Conservation (phyloP, 1,140 invertebrate genomes). For the Luehdorfia chinensis region DNA sequence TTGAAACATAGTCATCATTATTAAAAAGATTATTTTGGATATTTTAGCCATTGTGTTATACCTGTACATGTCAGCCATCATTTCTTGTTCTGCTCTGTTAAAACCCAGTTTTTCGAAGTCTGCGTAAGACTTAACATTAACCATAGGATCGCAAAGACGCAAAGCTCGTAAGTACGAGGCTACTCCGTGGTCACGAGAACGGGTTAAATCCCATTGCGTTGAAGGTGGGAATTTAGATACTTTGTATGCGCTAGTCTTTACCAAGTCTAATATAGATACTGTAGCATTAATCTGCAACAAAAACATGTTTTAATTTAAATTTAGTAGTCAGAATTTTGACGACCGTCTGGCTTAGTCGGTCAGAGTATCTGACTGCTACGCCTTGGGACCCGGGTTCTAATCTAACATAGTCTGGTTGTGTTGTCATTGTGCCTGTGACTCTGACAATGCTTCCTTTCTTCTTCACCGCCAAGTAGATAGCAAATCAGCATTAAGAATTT, state of each 20-base stretch:
- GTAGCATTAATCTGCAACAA: conserved; percentile 60
- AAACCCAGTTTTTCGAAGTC: conserved; percentile 81
- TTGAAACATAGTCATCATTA: too few relatives aligned
- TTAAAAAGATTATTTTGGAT: too few relatives aligned
- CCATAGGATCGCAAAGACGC: conserved; percentile 81
- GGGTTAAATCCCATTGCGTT: conserved; percentile 72
- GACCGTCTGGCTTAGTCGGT: too few relatives aligned
- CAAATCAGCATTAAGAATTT: too few relatives aligned
- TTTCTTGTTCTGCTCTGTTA: conserved; percentile 75
- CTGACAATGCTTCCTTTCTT: too few relatives aligned
- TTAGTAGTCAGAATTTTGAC: too few relatives aligned
- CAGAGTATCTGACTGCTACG: too few relatives aligned
- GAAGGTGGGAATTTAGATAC: conserved; percentile 52
- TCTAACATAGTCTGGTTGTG: too few relatives aligned
- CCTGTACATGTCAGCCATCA: conserved; percentile 82
- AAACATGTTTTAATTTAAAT: too few relatives aligned
- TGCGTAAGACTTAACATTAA: conserved; percentile 77
- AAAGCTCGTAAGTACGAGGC: conserved; percentile 89
- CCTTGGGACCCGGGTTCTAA: too few relatives aligned
- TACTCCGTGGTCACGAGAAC: conserved; percentile 92
- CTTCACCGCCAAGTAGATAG: too few relatives aligned
- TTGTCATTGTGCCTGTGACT: too few relatives aligned
- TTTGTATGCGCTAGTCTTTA: conserved; percentile 71
- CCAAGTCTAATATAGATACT: conserved; percentile 58
- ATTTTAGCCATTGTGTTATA: conserved; percentile 32